A percentile compares a stretch with the other conserved stretches of the same genome.
phyloP scores from a whole-genome alignment of 2,113 vertebrate species.

The Pygathrix nemaeus region DNA sequence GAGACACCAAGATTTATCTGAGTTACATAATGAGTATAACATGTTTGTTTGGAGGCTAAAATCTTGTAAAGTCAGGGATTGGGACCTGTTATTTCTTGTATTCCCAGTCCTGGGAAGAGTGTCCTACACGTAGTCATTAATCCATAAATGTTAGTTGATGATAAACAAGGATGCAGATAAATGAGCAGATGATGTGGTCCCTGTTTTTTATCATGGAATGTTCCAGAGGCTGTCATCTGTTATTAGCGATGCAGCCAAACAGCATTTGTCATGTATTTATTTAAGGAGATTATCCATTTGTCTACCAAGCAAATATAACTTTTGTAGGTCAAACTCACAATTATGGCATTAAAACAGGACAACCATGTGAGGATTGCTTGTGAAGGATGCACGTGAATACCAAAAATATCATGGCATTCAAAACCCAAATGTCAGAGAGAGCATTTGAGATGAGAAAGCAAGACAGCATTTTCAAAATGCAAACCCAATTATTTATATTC shows the following conservation, averaged over 20 bases:
- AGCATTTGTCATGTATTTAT: slow-evolving; percentile 10
- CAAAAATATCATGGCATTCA: slow-evolving; percentile 67
- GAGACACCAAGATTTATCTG: not conserved
- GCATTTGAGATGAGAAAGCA: not conserved
- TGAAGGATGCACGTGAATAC: slow-evolving; percentile 31
- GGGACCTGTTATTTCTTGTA: not conserved
- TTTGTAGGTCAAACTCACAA: slow-evolving; percentile 71
- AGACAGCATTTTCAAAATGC: not conserved
- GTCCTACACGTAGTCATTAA: not conserved
- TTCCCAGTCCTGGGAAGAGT: no score
- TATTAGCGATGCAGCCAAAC: not conserved
- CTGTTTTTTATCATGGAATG: not conserved
- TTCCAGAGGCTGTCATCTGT: not conserved
- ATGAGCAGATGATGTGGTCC: not conserved
- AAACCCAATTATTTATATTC: slow-evolving; percentile 15
- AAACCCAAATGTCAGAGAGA: slow-evolving; percentile 69
- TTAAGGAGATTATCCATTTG: slow-evolving; percentile 61
- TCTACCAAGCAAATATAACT: slow-evolving; percentile 57
- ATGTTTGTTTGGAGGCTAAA: not conserved
- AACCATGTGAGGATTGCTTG: not conserved
- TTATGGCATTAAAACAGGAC: slow-evolving; percentile 41
- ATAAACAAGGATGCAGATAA: not conserved
- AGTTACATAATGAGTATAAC: not conserved
- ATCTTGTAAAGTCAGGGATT: not conserved
- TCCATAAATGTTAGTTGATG: not conserved